phyloP scores from a whole-genome alignment of 2,888 invertebrate genomes.

The Cheilosia urbana region DNA sequence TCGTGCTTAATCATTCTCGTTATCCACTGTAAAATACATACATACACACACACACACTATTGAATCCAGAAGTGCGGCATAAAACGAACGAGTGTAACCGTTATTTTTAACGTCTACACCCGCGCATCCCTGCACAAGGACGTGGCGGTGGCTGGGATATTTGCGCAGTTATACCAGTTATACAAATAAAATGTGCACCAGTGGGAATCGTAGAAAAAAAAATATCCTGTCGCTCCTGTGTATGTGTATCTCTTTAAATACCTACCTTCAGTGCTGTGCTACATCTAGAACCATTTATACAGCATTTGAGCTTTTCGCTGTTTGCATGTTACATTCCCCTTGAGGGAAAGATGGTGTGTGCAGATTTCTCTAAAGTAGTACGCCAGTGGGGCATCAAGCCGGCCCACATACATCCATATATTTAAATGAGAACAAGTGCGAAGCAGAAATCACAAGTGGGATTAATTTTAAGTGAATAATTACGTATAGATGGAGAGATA shows the following conservation, averaged over 20 bases:
- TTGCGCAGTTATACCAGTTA: slow-evolving; percentile 44
- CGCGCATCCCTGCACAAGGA: slow-evolving; percentile 50
- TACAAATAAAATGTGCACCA: slow-evolving; percentile 17
- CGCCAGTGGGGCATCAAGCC: slow-evolving; percentile 35
- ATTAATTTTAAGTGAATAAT: slow-evolving; percentile 70
- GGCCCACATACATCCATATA: slow-evolving; percentile 21
- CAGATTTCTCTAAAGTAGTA: slow-evolving; percentile 21
- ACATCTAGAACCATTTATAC: slow-evolving; percentile 31
- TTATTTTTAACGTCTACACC: slow-evolving; percentile 43
- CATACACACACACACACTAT: slow-evolving; percentile 10
- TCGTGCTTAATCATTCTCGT: slow-evolving; percentile 67
- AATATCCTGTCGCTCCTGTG: neutral
- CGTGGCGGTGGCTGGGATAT: slow-evolving; percentile 33
- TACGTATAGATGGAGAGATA: slow-evolving; percentile 34
- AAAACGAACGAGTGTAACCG: slow-evolving; percentile 27
- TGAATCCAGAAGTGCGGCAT: neutral
- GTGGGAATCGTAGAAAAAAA: neutral
- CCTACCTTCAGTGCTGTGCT: neutral
- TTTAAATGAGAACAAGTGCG: slow-evolving; percentile 54
- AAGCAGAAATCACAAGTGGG: slow-evolving; percentile 48
- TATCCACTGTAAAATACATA: slow-evolving; percentile 43
- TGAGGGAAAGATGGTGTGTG: slow-evolving; percentile 21
- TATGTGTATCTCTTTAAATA: slow-evolving; percentile 27
- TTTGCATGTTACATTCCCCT: slow-evolving; percentile 29
- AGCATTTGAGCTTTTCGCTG: slow-evolving; percentile 44